These are phyloP conservation scores for Microctonus brassicae DNA, from an alignment of 2,888 invertebrate genomes.

Conservation along the genomic window DNA sequence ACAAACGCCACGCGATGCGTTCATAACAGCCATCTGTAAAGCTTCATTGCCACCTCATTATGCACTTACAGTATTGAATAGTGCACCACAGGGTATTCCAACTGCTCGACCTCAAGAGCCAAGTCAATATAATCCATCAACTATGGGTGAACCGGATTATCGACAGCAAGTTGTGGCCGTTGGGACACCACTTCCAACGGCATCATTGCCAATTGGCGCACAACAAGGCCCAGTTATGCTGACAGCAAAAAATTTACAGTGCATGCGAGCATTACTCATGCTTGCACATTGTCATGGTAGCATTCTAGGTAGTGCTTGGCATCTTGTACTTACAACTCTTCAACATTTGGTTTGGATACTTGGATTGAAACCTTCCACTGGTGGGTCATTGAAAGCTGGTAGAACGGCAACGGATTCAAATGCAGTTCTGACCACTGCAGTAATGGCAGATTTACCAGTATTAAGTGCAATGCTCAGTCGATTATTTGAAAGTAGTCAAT, in stretches of 20 bases:
- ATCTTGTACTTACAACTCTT: slow-evolving; percentile 93
- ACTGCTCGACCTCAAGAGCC: slow-evolving; percentile 62
- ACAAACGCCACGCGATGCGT: slow-evolving; percentile 89
- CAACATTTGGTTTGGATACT: slow-evolving; percentile 96
- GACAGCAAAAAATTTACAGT: slow-evolving; percentile 97
- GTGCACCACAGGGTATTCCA: slow-evolving; percentile 73
- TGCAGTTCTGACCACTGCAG: slow-evolving; percentile 93
- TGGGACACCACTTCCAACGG: slow-evolving; percentile 93
- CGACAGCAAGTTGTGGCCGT: slow-evolving; percentile 97
- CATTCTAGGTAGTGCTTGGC: slow-evolving; percentile 94
- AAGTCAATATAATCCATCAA: slow-evolving; percentile 62
- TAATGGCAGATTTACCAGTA: slow-evolving; percentile 94
- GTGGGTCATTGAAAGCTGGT: slow-evolving; percentile 91
- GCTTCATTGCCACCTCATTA: slow-evolving; percentile 97
- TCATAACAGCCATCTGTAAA: slow-evolving; percentile 94
- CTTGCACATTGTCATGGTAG: slow-evolving; percentile 94
- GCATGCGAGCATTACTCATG: slow-evolving; percentile 91
- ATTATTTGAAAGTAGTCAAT: slow-evolving; percentile 94
- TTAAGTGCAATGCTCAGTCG: slow-evolving; percentile 92
- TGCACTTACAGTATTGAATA: slow-evolving; percentile 87
- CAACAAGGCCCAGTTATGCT: slow-evolving; percentile 93
- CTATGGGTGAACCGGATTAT: slow-evolving; percentile 79
- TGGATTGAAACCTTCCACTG: slow-evolving; percentile 94
- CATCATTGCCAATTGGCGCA: slow-evolving; percentile 82
- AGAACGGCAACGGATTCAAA: slow-evolving; percentile 84